Percentiles rank a stretch among this genome's conserved stretches.
These are phyloP conservation scores for Rhopilema esculentum DNA, from an alignment of 30 jellyfish, hydroid and myxozoan genomes.

Conservation along the genomic window DNA sequence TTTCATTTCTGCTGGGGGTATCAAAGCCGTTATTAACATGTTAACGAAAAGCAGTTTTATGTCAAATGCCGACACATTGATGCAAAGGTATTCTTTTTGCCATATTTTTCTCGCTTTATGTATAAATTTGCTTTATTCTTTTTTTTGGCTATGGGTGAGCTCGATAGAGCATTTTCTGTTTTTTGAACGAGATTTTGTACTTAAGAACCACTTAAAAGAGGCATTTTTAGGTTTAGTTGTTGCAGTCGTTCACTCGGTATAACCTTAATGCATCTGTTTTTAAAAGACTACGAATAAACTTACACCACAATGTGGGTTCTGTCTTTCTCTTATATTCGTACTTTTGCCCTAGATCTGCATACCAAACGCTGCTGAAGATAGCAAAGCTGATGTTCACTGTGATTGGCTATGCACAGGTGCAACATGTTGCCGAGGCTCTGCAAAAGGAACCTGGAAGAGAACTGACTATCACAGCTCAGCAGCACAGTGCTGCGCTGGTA, in stretches of 20 bases:
- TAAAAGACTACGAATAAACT: no score
- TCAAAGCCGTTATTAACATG: constrained; percentile 82
- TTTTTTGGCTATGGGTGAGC: no score
- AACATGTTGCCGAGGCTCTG: constrained; percentile 93
- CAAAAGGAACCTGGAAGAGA: constrained; percentile 87
- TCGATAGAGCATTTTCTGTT: no score
- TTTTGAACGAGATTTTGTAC: neutral
- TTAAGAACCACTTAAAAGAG: neutral
- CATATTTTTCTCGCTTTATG: neutral
- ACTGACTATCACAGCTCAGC: constrained; percentile 67
- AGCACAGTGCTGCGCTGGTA: constrained; percentile 80
- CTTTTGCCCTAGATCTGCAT: constrained; percentile 77
- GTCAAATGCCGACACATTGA: constrained; percentile 69
- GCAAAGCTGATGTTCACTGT: constrained; percentile 92
- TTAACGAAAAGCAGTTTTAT: constrained; percentile 74
- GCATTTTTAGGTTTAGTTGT: neutral
- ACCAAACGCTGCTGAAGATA: constrained; percentile 81
- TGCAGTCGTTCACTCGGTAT: no score
- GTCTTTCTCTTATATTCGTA: neutral
- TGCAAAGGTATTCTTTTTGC: constrained; percentile 75
- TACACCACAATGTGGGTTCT: neutral
- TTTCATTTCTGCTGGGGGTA: constrained; percentile 96
- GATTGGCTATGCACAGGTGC: constrained; percentile 86
- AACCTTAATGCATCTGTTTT: no score
- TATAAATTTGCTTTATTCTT: neutral